Percentiles rank a stretch among this genome's conserved stretches.
Evolutionary conservation across 92 coral and sea anemone species (phyloP).

Genomic region (Pocillopora grandis): DNA sequence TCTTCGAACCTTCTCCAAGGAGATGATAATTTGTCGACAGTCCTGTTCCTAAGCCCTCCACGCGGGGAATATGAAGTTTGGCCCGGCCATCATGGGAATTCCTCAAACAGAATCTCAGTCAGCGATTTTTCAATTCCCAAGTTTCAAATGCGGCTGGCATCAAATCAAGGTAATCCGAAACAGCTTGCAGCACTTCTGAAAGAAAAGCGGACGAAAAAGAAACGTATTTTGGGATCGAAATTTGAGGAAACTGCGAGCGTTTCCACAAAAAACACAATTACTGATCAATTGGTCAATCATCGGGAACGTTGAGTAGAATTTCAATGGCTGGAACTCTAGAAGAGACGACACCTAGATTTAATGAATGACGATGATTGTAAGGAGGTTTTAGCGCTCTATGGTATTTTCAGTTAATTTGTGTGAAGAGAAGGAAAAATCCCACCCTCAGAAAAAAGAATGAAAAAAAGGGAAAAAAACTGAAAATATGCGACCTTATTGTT

Average conservation of each 20-base stretch:
- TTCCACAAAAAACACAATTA: background rate
- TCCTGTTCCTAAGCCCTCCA: background rate
- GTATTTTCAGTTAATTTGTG: no score
- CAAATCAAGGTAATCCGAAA: constrained; percentile 25
- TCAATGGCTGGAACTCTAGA: no score
- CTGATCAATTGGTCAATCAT: background rate
- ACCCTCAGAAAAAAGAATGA: no score
- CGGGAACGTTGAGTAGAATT: background rate
- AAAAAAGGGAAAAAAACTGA: no score
- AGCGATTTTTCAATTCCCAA: constrained; percentile 15
- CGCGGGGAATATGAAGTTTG: background rate
- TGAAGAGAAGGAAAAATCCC: no score
- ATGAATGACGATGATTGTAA: no score
- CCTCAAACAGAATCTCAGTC: constrained; percentile 17
- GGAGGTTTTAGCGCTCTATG: no score
- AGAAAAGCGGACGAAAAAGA: background rate
- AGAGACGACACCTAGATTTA: no score
- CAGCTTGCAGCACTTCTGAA: constrained; percentile 6
- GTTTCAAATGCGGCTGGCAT: constrained; percentile 18
- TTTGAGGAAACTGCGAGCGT: background rate
- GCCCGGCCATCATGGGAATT: background rate
- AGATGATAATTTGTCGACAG: background rate
- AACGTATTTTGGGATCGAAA: background rate
- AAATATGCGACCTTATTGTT: no score
- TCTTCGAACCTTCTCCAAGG: background rate